Percentiles rank a stretch among this genome's conserved stretches.
Evolutionary conservation across 2,797 vertebrate species (phyloP).

Genomic region (Xenentodon cancila): DNA sequence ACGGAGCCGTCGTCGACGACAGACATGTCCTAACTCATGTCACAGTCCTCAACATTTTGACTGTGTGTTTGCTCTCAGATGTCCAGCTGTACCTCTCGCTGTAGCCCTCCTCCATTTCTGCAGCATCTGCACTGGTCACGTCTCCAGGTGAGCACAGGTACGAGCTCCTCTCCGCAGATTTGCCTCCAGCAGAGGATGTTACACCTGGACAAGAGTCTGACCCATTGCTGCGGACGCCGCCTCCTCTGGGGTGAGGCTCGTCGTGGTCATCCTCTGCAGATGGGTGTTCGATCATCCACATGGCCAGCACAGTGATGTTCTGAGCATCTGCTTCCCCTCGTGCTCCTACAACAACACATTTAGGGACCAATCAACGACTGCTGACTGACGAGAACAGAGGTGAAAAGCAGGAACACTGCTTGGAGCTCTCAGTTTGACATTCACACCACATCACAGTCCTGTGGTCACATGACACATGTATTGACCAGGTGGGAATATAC

Average conservation of each 20-base stretch:
- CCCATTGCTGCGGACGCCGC: constrained; percentile 49
- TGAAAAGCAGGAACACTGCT: too few species aligned
- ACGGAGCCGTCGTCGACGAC: too few species aligned
- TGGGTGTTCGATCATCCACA: constrained; percentile 99
- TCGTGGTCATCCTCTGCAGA: constrained; percentile 89
- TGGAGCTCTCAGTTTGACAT: too few species aligned
- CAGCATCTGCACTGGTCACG: constrained; percentile 87
- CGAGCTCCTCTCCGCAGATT: constrained; percentile 85
- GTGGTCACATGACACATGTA: too few species aligned
- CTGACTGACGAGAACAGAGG: too few species aligned
- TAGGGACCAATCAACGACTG: too few species aligned
- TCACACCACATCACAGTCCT: too few species aligned
- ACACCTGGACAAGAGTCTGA: constrained; percentile 80
- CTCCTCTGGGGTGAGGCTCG: constrained; percentile 79
- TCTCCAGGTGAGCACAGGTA: constrained; percentile 91
- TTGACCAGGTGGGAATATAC: too few species aligned
- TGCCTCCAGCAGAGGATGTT: constrained; percentile 81
- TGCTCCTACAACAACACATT: constrained; percentile 80
- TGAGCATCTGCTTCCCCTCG: constrained; percentile 95
- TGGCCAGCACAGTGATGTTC: constrained; percentile 97
- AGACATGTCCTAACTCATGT: too few species aligned
- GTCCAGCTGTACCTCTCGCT: constrained; percentile 93
- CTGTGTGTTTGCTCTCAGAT: too few species aligned
- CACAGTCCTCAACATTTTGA: too few species aligned
- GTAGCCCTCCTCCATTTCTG: constrained; percentile 95